phyloP scores from a whole-genome alignment of 2,888 invertebrate species.

The Blastobasis lacticolella region DNA sequence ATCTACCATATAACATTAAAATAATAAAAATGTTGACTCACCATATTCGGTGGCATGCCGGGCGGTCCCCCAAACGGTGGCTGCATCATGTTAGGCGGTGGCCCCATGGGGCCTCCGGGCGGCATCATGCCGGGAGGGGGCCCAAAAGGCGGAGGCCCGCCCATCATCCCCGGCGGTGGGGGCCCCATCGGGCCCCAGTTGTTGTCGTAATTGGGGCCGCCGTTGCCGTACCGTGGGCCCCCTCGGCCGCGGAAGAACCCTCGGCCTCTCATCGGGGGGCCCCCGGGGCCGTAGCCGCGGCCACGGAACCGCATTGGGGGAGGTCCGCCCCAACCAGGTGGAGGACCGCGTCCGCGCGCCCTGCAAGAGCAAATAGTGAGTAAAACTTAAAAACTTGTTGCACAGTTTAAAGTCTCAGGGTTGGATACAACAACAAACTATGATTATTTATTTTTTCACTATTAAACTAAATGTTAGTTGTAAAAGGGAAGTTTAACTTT shows the following conservation, averaged over 20 bases:
- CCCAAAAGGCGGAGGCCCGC: slow-evolving; percentile 59
- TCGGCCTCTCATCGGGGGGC: slow-evolving; percentile 71
- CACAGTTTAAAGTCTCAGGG: too few relatives aligned
- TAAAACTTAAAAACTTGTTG: not conserved
- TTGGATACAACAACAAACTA: too few relatives aligned
- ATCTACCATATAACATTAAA: not conserved
- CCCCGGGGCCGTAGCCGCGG: slow-evolving; percentile 77
- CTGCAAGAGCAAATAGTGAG: slow-evolving; percentile 20
- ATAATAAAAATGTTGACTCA: slow-evolving; percentile 35
- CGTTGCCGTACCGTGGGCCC: slow-evolving; percentile 57
- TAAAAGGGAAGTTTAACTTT: too few relatives aligned
- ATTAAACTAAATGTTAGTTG: too few relatives aligned
- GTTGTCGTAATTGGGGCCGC: slow-evolving; percentile 70
- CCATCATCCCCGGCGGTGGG: slow-evolving; percentile 72
- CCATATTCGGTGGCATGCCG: slow-evolving; percentile 75
- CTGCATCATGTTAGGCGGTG: slow-evolving; percentile 74
- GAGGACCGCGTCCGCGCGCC: slow-evolving; percentile 47
- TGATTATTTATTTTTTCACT: too few relatives aligned
- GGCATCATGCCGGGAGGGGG: slow-evolving; percentile 74
- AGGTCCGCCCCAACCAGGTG: slow-evolving; percentile 65
- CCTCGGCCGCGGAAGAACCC: slow-evolving; percentile 65
- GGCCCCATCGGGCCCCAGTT: slow-evolving; percentile 82
- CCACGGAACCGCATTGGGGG: slow-evolving; percentile 80
- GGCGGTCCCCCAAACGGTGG: slow-evolving; percentile 69
- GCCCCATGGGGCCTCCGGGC: slow-evolving; percentile 73